phyloP scores from a whole-genome alignment of 1,140 invertebrate species.

The Dryas iulia region DNA sequence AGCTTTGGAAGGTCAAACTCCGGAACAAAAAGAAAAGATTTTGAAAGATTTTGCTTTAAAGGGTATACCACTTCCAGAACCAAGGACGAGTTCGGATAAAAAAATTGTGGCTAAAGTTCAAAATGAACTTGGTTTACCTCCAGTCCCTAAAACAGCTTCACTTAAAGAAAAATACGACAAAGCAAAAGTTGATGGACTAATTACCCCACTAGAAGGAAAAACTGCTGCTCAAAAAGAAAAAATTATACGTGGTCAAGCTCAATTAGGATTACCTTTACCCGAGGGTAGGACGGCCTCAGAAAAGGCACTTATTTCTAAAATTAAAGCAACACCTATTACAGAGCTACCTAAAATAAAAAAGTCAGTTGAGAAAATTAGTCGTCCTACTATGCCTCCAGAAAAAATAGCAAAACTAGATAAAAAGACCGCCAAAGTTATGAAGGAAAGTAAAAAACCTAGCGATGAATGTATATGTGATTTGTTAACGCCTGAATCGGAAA shows the following conservation, averaged over 20 bases:
- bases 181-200: slow-evolving; percentile 33
- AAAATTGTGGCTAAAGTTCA: slow-evolving; percentile 40
- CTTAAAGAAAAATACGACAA: slow-evolving; percentile 38
- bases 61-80: slow-evolving; percentile 42
- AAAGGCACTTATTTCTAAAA: background rate
- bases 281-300: too few relatives aligned
- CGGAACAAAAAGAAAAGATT: slow-evolving; percentile 45
- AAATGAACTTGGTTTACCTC: slow-evolving; percentile 37
- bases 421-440: slow-evolving; percentile 35
- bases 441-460: slow-evolving; percentile 36
- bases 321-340: background rate
- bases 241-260: too few relatives aligned
- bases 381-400: slow-evolving; percentile 28
- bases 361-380: background rate
- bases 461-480: slow-evolving; percentile 42
- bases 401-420: slow-evolving; percentile 31
- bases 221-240: slow-evolving; percentile 30
- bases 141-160: slow-evolving; percentile 28
- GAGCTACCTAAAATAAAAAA: background rate
- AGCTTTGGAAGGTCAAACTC: too few relatives aligned
- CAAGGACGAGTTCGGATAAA: slow-evolving; percentile 40
- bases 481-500: slow-evolving; percentile 30
- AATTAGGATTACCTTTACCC: too few relatives aligned
- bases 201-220: slow-evolving; percentile 35
- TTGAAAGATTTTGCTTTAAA: slow-evolving; percentile 36